Evolutionary conservation across 2,888 invertebrate species (phyloP), one percentile per base, ranked within the genome.

Genomic region (Spodoptera picta): DNA sequence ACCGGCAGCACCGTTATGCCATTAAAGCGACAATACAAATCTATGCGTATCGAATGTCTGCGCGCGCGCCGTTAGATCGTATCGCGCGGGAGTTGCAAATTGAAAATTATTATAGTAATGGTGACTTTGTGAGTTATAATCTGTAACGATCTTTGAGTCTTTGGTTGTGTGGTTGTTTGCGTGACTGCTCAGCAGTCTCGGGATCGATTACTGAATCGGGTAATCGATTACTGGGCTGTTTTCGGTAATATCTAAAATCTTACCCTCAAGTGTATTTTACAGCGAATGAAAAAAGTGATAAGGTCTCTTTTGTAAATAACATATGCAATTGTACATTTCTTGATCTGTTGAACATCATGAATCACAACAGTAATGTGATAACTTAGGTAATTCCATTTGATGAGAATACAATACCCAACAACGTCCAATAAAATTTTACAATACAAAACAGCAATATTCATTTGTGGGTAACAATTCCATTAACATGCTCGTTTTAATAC

Each of bases 11-110:
- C 87, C 87, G 88, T 85, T 88, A 86, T 73, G 73, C 75, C 77
- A 86, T 85, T 83, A 84, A 75, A 72, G 80, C 75, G 84, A 87
- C 87, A 87, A 87, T 85, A 83, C 84, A 76, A 80, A 82, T 77
- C 79, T 78, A 77, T 78, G 88, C 87, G 88, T 83, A 80, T 82
- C 88, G 83, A 88, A 88, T 88, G 81, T 70, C 77, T 54, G 86
- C 82, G 83, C 84, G 83, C 73, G 79, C 83, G 77, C 75, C 79
- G 75, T 77, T 81, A 81, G 84, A 84, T 85, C 72, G 60, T 80
- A 85, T 83, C 83, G 60, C 52, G 65, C 57, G 47, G 62, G 62
- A 57, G 54, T 51, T 55, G 77, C 72, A 74, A 77, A 80, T 80
- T 74, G 77, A 77, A 72, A 79, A 70, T 76, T 69, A 73, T 79